These are phyloP conservation scores for Montipora sp. DNA, from an alignment of 64 coral and sea anemone genomes.

Conservation along the genomic window DNA sequence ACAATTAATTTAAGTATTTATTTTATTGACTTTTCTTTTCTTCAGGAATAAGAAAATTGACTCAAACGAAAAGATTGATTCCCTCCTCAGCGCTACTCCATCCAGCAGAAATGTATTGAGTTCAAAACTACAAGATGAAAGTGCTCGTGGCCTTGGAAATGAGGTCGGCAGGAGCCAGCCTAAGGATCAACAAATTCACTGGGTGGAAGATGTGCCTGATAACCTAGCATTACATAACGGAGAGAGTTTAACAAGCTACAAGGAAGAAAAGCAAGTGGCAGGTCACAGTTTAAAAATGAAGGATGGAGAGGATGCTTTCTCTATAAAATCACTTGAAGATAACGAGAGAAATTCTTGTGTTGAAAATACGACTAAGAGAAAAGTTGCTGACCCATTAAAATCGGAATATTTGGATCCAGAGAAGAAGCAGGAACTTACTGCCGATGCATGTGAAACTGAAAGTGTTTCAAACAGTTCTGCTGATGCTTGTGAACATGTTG, in stretches of 20 bases:
- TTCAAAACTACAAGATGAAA: neutral
- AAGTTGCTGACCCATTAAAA: neutral
- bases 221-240: neutral
- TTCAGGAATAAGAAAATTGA: conserved; percentile 32
- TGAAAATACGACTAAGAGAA: neutral
- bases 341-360: neutral
- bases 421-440: neutral
- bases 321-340: no score
- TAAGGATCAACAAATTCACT: neutral
- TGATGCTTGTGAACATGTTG: neutral
- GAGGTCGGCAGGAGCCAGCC: neutral
- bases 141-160: neutral
- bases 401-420: neutral
- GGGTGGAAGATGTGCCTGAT: neutral
- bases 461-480: neutral
- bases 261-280: neutral
- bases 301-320: neutral
- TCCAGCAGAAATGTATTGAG: neutral
- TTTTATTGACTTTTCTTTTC: neutral
- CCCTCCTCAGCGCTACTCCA: neutral
- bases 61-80: neutral
- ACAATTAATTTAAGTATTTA: no score
- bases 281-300: neutral
- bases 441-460: neutral
- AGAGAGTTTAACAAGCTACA: neutral